These are phyloP conservation scores for Columbina picui DNA, from an alignment of 2,113 vertebrate species.

Conservation along the genomic window DNA sequence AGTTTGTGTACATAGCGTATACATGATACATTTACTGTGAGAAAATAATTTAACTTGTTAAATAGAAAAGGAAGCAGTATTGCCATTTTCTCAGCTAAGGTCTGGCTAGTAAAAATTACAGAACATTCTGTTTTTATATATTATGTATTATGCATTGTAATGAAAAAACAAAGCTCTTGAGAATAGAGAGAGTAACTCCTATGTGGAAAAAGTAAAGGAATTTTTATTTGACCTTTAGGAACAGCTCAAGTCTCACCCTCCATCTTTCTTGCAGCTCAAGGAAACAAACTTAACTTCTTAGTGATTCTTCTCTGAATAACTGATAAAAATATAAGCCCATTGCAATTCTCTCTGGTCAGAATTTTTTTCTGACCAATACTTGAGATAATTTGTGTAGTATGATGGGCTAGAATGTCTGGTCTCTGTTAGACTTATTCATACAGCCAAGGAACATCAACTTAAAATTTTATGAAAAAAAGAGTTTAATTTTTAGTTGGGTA, in stretches of 20 bases:
- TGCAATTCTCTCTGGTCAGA: background rate
- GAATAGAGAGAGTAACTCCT: background rate
- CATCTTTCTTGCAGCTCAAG: background rate
- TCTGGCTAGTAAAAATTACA: background rate
- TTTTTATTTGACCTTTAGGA: background rate
- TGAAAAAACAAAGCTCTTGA: background rate
- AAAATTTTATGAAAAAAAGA: background rate
- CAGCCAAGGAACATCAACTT: background rate
- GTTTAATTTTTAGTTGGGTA: background rate
- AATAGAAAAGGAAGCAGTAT: background rate
- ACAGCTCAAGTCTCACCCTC: background rate
- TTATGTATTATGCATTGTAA: background rate
- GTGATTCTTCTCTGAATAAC: background rate
- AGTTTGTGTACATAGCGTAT: background rate
- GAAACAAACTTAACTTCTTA: background rate
- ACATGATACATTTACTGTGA: background rate
- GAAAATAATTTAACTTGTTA: background rate
- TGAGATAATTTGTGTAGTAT: accelerated
- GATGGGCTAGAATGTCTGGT: background rate
- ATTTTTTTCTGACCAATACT: background rate
- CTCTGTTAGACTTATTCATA: background rate
- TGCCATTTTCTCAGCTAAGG: background rate
- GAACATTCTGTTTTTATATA: background rate
- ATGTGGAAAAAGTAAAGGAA: background rate
- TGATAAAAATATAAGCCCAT: background rate